Base-by-base conservation (phyloP, 2,888 invertebrate genomes). In the Tolmerus cingulatus region DNA sequence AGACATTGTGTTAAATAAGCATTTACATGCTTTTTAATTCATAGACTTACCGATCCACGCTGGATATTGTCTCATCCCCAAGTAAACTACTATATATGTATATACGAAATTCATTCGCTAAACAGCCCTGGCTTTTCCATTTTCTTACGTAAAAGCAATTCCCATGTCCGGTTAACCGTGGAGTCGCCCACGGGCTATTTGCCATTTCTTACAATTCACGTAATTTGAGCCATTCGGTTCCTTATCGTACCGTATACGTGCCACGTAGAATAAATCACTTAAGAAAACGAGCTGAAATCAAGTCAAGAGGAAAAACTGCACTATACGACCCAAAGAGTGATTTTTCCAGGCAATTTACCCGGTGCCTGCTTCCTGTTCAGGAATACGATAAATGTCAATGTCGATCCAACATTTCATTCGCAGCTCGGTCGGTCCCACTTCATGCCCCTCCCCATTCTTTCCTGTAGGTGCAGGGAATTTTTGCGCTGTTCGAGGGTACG, bases 341-440 rank as follows among this genome's bases (percentile, higher is more conserved):
- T 88, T 88, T 88, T 88, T 88, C 88, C 88, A 88, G 86, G 88
- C 88, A 88, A 88, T 88, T 88, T 88, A 82, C 57, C 57, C 82
- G 55, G 37, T 82, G 82, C 82, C 82, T 82, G 82, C 57, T 82
- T 66, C 82, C 57, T 82, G 82, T 37, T 82, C 66, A 14, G 57
- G 82, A 82, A 82, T 82, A 82, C 82, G 82, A 82, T 82, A 82
- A 82, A 82, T 82, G 82, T 82, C 82, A 82, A 82, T 82, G 82
- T 37, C 57, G 82, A 82, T 57, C 82, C 82, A 57, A 82, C 82
- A 82, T 57, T 82, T 82, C 82, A 82, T 82, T 82, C 37, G 66
- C 82, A 82, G 82, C 19, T 66, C 66, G 27, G 66, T 66, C 66
- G 66, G 66, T 66, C 66, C 27, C 27, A 66, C 19, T 66, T 7